Conservation (phyloP, 2,888 invertebrate species). For the Thalpophila matura region DNA sequence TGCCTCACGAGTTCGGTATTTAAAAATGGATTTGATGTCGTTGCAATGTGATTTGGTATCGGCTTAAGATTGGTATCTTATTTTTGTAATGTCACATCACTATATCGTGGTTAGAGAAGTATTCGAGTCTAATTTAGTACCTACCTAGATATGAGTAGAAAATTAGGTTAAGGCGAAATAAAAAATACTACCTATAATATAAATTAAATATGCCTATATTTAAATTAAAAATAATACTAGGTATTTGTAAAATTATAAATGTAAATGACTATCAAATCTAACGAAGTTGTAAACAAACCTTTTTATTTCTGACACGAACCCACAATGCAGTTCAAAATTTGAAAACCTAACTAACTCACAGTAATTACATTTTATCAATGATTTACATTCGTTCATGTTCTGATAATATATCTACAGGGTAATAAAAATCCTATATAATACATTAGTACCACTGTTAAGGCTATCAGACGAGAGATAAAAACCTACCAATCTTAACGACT, state of each 20-base stretch:
- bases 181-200: no score
- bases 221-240: no score
- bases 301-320: neutral
- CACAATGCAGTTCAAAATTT: slow-evolving; percentile 22
- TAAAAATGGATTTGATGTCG: slow-evolving; percentile 63
- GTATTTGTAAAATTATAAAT: no score
- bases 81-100: slow-evolving; percentile 57
- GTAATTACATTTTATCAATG: slow-evolving; percentile 67
- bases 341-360: slow-evolving; percentile 43
- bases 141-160: neutral
- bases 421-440: slow-evolving; percentile 82
- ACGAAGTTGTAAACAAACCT: neutral
- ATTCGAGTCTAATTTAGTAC: slow-evolving; percentile 1
- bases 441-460: slow-evolving; percentile 76
- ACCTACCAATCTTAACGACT: slow-evolving; percentile 82
- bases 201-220: neutral
- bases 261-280: neutral
- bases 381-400: slow-evolving; percentile 69
- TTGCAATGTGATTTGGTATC: slow-evolving; percentile 58
- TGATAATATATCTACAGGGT: slow-evolving; percentile 74
- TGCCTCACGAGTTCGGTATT: slow-evolving; percentile 71
- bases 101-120: slow-evolving; percentile 16
- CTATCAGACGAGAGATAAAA: slow-evolving; percentile 85
- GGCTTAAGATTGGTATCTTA: slow-evolving; percentile 55
- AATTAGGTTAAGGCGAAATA: neutral